Conservation (phyloP, 2,113 vertebrate genomes). For the Paratilapia polleni region DNA sequence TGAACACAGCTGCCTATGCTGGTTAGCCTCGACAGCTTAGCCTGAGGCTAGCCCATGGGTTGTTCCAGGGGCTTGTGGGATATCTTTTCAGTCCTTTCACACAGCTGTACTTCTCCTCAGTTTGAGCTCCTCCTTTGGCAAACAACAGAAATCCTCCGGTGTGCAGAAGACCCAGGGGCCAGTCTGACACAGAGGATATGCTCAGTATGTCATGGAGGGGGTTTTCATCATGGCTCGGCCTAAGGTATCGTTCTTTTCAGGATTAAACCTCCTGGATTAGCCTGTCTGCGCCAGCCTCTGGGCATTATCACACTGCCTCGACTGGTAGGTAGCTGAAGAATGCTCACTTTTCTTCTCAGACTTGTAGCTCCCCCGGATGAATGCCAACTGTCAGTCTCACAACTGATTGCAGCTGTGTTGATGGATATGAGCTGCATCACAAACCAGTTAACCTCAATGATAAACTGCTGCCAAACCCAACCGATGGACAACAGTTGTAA, state of each 20-base stretch:
- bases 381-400: slow-evolving; percentile 40
- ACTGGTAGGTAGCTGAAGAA: slow-evolving; percentile 30
- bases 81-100: slow-evolving; percentile 26
- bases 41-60: slow-evolving; percentile 35
- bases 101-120: slow-evolving; percentile 28
- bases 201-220: slow-evolving; percentile 16
- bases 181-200: slow-evolving; percentile 5
- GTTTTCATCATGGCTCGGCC: slow-evolving; percentile 7
- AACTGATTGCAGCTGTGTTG: slow-evolving; percentile 7
- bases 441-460: slow-evolving; percentile 35
- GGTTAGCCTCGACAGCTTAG: slow-evolving; percentile 46
- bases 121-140: slow-evolving; percentile 43
- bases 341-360: background rate
- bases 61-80: slow-evolving; percentile 32
- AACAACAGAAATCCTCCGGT: slow-evolving; percentile 30
- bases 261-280: slow-evolving; percentile 49
- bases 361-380: slow-evolving; percentile 11
- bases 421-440: slow-evolving; percentile 26
- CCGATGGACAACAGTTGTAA: slow-evolving; percentile 14
- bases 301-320: slow-evolving; percentile 20
- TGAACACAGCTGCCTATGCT: slow-evolving; percentile 24
- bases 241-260: slow-evolving; percentile 9
- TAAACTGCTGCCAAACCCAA: slow-evolving; percentile 22
- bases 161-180: slow-evolving; percentile 17
- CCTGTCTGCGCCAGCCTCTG: slow-evolving; percentile 2